Evolutionary conservation across 2,113 vertebrate species (phyloP).

Genomic region (Chelonoidis abingdonii): DNA sequence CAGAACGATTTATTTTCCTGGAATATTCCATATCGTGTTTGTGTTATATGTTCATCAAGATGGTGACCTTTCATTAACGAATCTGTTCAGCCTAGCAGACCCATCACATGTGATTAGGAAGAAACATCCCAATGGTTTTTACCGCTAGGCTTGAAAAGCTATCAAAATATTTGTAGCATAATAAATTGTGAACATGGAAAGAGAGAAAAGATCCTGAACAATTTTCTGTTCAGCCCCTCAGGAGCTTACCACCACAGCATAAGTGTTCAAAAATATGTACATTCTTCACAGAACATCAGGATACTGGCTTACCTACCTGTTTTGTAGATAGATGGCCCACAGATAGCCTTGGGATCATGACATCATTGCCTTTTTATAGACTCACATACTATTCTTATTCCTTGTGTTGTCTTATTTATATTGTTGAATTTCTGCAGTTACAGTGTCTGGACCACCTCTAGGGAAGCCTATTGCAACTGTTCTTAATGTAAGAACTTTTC

Average conservation of each 20-base stretch:
- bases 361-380: slow-evolving; percentile 30
- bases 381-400: slow-evolving; percentile 48
- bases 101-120: not conserved
- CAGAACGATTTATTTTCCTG: slow-evolving; percentile 48
- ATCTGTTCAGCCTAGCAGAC: not conserved
- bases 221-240: not conserved
- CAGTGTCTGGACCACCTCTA: not conserved
- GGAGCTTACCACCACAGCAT: not conserved
- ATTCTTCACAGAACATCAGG: slow-evolving; percentile 8
- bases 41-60: not conserved
- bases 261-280: not conserved
- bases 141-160: not conserved
- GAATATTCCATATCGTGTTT: not conserved
- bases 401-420: slow-evolving; percentile 14
- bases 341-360: slow-evolving; percentile 50
- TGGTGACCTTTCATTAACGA: slow-evolving; percentile 21
- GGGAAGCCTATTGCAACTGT: not conserved
- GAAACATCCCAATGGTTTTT: not conserved
- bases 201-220: slow-evolving; percentile 9
- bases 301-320: not conserved
- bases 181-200: slow-evolving; percentile 33
- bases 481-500: slow-evolving; percentile 7
- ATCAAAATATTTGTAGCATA: slow-evolving; percentile 40
- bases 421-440: slow-evolving; percentile 39
- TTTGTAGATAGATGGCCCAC: slow-evolving; percentile 24